phyloP scores from a whole-genome alignment of 2,888 invertebrate genomes.

The Ferdinandea cuprea region DNA sequence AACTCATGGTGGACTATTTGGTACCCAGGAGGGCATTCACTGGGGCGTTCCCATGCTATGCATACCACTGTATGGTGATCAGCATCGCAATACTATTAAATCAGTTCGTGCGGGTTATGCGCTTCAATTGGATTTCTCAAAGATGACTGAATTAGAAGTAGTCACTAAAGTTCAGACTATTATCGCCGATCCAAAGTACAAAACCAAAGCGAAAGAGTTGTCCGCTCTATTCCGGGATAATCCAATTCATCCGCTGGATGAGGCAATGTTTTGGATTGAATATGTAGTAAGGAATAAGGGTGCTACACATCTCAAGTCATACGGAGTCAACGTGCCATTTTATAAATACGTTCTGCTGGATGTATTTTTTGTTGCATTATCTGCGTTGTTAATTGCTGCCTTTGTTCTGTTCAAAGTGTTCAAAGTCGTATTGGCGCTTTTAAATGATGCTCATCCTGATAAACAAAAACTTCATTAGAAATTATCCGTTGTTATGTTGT shows the following conservation, averaged over 20 bases:
- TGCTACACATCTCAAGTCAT: slow-evolving; percentile 82
- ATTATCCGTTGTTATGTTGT: neutral
- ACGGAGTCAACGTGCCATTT: slow-evolving; percentile 81
- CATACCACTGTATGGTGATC: slow-evolving; percentile 83
- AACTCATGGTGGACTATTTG: slow-evolving; percentile 83
- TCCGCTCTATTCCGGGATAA: slow-evolving; percentile 84
- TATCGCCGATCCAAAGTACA: slow-evolving; percentile 81
- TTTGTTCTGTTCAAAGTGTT: slow-evolving; percentile 15
- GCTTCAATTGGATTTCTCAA: slow-evolving; percentile 79
- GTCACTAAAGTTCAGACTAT: slow-evolving; percentile 80
- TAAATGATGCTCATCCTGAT: neutral
- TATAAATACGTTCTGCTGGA: slow-evolving; percentile 83
- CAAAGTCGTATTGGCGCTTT: neutral
- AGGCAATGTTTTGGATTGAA: slow-evolving; percentile 86
- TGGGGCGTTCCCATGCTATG: slow-evolving; percentile 83
- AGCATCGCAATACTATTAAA: slow-evolving; percentile 82
- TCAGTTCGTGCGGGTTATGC: slow-evolving; percentile 82
- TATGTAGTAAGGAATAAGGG: slow-evolving; percentile 84
- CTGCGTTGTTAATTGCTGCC: slow-evolving; percentile 53
- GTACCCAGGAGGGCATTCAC: slow-evolving; percentile 83
- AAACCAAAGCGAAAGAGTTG: slow-evolving; percentile 82
- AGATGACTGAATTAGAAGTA: slow-evolving; percentile 81
- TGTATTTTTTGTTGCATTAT: slow-evolving; percentile 83
- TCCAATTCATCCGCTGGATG: slow-evolving; percentile 84
- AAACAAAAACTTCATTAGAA: slow-evolving; percentile 30